phyloP scores from a whole-genome alignment of 1,140 invertebrate species.

The Rhynchophorus ferrugineus region DNA sequence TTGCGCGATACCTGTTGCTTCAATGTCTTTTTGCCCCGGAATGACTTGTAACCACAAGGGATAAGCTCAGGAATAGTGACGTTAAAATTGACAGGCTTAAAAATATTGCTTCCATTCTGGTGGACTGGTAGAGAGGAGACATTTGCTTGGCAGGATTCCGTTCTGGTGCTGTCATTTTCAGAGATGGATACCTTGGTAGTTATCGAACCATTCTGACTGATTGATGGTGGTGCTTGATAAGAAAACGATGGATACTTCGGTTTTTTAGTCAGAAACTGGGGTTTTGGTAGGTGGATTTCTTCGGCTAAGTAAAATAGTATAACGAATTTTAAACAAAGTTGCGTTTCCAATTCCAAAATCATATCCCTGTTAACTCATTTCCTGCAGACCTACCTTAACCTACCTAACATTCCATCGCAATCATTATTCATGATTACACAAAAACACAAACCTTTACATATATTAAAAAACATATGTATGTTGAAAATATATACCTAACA shows the following conservation, averaged over 20 bases:
- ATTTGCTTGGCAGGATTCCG: not conserved
- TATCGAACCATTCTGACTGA: not conserved
- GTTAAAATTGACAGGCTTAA: slow-evolving; percentile 9
- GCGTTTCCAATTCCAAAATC: not conserved
- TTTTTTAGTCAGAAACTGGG: slow-evolving; percentile 23
- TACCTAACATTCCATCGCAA: too few species aligned
- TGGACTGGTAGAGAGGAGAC: not conserved
- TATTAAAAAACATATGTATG: too few species aligned
- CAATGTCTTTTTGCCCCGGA: slow-evolving; percentile 12
- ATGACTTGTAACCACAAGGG: slow-evolving; percentile 4
- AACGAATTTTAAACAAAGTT: not conserved
- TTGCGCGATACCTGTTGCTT: slow-evolving; percentile 21
- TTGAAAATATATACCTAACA: too few species aligned
- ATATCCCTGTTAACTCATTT: not conserved
- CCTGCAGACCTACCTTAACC: too few species aligned
- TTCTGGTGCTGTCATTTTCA: not conserved
- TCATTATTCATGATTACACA: too few species aligned
- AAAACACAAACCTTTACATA: too few species aligned
- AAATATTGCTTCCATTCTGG: not conserved
- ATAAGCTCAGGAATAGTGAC: not conserved
- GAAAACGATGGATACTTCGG: slow-evolving; percentile 24
- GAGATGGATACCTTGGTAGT: not conserved
- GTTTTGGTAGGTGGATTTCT: slow-evolving; percentile 22
- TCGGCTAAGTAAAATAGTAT: slow-evolving; percentile 11
- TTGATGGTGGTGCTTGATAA: slow-evolving; percentile 2